Evolutionary conservation across 2,797 vertebrate genomes (phyloP), one percentile per base, ranked within the genome.

Genomic region (Esox masquinongy): DNA sequence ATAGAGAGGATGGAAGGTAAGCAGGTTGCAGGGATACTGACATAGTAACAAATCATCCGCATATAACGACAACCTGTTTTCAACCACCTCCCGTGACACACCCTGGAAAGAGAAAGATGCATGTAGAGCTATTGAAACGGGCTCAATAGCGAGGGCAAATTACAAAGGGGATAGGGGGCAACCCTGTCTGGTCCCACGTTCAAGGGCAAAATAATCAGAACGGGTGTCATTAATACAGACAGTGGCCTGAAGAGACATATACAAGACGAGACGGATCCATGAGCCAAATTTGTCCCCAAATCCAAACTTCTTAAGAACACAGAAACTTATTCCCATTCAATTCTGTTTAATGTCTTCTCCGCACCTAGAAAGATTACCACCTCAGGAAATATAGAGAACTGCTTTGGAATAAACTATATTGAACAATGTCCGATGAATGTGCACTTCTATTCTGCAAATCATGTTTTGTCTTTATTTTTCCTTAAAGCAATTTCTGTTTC

Each of bases 81-180:
- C 68, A 24, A 15, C 71, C 4, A 66, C n/a, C 70, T 29, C 61
- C 36, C 0, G 0, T 6, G 1, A 2, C 0, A 82, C 70, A 11
- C 31, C 63, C 16, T 24, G 47, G 0, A 83, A 34, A 29, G 59
- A n/a, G 16, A 36, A 9, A 7, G 53, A 78, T 16, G 68, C 76
- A 19, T 24, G 49, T 31, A 83, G 61, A 36, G 36, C 4, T 12
- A 80, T 73, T 19, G 59, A 49, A 39, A 51, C 2, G 9, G 59
- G 72, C 36, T 85, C 43, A 1, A 75, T 63, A 4, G 64, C 47
- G 1, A 80, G 19, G 1, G 67, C 47, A 11, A 82, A 81, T 4
- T 73, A 71, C 4, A 80, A 34, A 6, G 77, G 75, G 2, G 79
- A 82, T 2, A 78, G 24, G 1, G 73, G 77, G 22, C 85, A 83